Conservation (phyloP, 1,140 invertebrate genomes). For the Camponotus vicinus region DNA sequence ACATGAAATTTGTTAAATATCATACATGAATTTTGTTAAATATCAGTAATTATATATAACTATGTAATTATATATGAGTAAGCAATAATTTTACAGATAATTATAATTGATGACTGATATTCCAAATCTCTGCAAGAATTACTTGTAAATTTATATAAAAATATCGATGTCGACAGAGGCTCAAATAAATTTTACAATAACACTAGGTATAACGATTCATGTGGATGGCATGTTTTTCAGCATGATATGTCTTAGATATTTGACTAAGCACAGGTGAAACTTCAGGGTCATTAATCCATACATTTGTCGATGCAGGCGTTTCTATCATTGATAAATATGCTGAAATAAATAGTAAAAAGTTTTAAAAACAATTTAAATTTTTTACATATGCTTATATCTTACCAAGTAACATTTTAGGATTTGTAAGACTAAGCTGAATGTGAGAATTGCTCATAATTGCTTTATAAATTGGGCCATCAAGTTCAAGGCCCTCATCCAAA, state of each 20-base stretch:
- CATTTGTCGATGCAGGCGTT: constrained; percentile 86
- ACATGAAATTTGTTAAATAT: background rate
- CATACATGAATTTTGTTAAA: background rate
- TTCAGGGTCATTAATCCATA: constrained; percentile 89
- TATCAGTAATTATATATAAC: constrained; percentile 18
- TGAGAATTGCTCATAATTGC: constrained; percentile 89
- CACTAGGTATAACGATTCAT: constrained; percentile 77
- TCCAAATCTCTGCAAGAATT: constrained; percentile 31
- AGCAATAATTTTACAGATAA: constrained; percentile 5
- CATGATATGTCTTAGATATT: constrained; percentile 89
- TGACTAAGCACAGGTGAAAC: constrained; percentile 88
- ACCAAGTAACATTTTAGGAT: constrained; percentile 88
- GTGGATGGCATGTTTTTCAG: constrained; percentile 87
- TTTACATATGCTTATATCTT: constrained; percentile 41
- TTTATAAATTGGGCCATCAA: constrained; percentile 88
- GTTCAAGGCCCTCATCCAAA: constrained; percentile 87
- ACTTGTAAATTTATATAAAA: constrained; percentile 62
- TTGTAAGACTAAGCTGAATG: constrained; percentile 89
- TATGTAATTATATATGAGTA: background rate
- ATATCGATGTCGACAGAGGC: constrained; percentile 40
- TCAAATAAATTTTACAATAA: constrained; percentile 2
- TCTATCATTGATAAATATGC: constrained; percentile 90
- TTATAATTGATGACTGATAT: background rate
- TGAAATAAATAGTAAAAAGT: constrained; percentile 78
- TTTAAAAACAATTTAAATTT: constrained; percentile 44